Evolutionary conservation across 2,113 vertebrate species (phyloP).

Genomic region (Sinocyclocheilus anshuiensis): DNA sequence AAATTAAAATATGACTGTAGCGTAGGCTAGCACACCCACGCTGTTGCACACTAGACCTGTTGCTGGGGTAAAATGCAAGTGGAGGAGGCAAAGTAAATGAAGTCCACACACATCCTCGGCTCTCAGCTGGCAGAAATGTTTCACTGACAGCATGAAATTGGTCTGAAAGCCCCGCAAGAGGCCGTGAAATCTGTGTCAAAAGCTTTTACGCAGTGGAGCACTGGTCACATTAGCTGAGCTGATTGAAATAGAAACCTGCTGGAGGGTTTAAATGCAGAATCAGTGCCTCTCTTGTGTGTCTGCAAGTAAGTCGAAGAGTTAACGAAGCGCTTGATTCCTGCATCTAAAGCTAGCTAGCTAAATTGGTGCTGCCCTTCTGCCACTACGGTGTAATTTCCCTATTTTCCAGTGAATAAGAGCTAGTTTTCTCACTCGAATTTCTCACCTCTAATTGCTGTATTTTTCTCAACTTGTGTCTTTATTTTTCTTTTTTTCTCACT

Average conservation of each 20-base stretch:
- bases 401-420: conserved; percentile 1
- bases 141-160: conserved; percentile 64
- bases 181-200: conserved; percentile 57
- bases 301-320: conserved; percentile 7
- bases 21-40: conserved; percentile 51
- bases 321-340: not conserved
- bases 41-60: conserved; percentile 70
- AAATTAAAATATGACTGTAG: conserved; percentile 37
- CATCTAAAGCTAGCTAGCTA: not conserved
- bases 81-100: conserved; percentile 69
- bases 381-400: not conserved
- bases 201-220: conserved; percentile 50
- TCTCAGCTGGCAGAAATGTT: conserved; percentile 66
- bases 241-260: conserved; percentile 36
- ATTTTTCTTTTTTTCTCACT: not conserved
- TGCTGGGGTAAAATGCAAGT: conserved; percentile 71
- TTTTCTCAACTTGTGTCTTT: conserved; percentile 13
- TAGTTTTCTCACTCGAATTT: conserved; percentile 4
- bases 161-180: conserved; percentile 62
- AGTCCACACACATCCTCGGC: conserved; percentile 67
- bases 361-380: not conserved
- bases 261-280: not conserved
- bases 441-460: conserved; percentile 16
- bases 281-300: not conserved
- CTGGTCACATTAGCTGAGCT: conserved; percentile 31